Percentiles rank a stretch among this genome's conserved stretches.
These are phyloP conservation scores for Camelus bactrianus DNA, from an alignment of 2,113 vertebrate species.

Conservation along the genomic window DNA sequence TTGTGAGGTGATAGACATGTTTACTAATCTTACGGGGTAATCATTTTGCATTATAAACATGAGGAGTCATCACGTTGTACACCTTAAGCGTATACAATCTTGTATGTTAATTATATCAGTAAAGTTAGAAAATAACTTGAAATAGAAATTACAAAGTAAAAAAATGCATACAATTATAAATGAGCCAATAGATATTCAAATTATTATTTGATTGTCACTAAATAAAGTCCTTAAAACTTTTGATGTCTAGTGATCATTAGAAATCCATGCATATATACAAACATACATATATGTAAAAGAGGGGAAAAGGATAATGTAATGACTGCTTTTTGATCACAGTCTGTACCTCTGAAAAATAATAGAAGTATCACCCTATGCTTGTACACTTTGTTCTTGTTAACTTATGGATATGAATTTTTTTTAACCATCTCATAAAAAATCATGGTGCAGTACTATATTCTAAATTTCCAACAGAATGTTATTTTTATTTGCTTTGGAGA, in stretches of 20 bases:
- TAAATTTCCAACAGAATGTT: not conserved
- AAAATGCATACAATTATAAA: not conserved
- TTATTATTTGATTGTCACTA: not conserved
- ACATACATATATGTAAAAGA: not conserved
- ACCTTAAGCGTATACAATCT: not conserved
- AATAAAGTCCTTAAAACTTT: not conserved
- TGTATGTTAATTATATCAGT: not conserved
- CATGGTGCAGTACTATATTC: not conserved
- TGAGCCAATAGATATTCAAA: not conserved
- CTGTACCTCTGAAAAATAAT: not conserved
- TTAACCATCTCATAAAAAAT: not conserved
- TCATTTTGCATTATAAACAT: not conserved
- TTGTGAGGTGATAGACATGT: not conserved
- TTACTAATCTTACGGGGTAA: not conserved
- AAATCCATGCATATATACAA: not conserved
- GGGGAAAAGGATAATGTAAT: not conserved
- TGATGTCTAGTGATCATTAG: not conserved
- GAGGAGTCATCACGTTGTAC: not conserved
- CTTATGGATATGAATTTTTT: not conserved
- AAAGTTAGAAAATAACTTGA: not conserved
- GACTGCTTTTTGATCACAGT: not conserved
- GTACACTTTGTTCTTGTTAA: not conserved
- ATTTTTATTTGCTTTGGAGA: not conserved
- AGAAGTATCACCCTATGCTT: not conserved
- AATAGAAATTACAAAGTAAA: not conserved